Percentiles rank a stretch among this genome's conserved stretches.
phyloP scores from a whole-genome alignment of 2,888 invertebrate species.

The Ormia ochracea region DNA sequence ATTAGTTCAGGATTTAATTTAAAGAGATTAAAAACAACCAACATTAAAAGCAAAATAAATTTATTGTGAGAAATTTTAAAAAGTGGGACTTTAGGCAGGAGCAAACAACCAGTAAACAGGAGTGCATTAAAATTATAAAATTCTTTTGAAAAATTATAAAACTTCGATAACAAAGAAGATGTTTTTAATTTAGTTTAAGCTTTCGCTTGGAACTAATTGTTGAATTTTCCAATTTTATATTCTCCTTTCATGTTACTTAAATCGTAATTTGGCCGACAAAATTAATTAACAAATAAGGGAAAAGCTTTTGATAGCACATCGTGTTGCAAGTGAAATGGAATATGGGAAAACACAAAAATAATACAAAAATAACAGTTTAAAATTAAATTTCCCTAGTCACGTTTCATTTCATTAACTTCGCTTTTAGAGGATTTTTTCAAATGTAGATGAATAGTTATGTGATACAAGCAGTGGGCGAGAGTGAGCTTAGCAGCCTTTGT shows the following conservation, averaged over 20 bases:
- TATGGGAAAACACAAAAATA: too few species aligned
- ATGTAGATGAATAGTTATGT: too few species aligned
- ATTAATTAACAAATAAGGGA: not conserved
- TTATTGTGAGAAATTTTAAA: not conserved
- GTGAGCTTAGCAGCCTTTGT: too few species aligned
- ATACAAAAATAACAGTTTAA: too few species aligned
- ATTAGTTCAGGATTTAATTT: conserved; percentile 37
- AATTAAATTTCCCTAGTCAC: too few species aligned
- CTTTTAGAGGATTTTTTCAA: too few species aligned
- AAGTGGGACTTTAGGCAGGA: not conserved
- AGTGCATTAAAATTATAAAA: not conserved
- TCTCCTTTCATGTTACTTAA: not conserved
- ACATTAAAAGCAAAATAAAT: too few species aligned
- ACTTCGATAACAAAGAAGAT: not conserved
- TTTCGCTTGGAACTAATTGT: conserved; percentile 37
- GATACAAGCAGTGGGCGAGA: too few species aligned
- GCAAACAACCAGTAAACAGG: not conserved
- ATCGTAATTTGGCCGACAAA: not conserved
- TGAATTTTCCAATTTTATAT: not conserved
- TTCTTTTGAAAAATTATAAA: not conserved
- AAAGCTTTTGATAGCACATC: not conserved
- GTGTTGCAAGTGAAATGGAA: too few species aligned
- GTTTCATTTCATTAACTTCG: too few species aligned
- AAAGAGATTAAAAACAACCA: conserved; percentile 32
- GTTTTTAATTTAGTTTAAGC: conserved; percentile 8